Percentiles rank a stretch among this genome's conserved stretches.
Evolutionary conservation across 2,797 vertebrate genomes (phyloP).

Genomic region (Phoebastria nigripes): DNA sequence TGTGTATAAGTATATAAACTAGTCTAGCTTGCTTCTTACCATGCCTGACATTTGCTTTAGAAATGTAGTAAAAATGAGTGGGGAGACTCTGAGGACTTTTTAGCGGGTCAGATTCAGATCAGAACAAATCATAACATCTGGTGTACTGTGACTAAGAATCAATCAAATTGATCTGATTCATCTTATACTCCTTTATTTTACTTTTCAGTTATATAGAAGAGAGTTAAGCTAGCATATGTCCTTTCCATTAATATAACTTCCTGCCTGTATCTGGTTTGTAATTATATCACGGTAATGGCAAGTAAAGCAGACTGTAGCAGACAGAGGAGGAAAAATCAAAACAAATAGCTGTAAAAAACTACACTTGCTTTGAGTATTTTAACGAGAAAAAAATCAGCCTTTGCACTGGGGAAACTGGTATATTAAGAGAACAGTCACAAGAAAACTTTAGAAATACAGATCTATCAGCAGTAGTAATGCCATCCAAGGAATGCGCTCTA

Average conservation of each 20-base stretch:
- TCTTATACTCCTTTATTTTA: constrained; percentile 28
- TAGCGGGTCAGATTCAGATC: constrained; percentile 35
- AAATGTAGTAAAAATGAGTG: constrained; percentile 13
- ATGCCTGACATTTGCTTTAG: neutral
- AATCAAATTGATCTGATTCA: constrained; percentile 24
- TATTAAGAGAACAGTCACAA: neutral
- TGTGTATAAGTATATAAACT: neutral
- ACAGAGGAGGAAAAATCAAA: neutral
- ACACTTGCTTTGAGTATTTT: neutral
- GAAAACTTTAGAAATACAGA: neutral
- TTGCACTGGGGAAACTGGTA: neutral
- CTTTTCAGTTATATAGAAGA: constrained; percentile 10
- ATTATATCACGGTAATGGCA: neutral
- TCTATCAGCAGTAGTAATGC: neutral
- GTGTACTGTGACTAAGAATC: constrained; percentile 48
- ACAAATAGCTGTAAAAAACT: neutral
- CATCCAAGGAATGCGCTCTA: neutral
- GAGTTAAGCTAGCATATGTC: constrained; percentile 4
- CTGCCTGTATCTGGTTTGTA: constrained; percentile 24
- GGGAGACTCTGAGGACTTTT: constrained; percentile 3
- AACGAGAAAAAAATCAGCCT: neutral
- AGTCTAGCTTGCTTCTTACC: neutral
- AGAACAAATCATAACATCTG: constrained; percentile 55
- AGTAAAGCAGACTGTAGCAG: neutral
- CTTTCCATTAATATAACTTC: constrained; percentile 2